Conservation (phyloP, 1,140 invertebrate species). For the Bombus haemorrhoidalis region DNA sequence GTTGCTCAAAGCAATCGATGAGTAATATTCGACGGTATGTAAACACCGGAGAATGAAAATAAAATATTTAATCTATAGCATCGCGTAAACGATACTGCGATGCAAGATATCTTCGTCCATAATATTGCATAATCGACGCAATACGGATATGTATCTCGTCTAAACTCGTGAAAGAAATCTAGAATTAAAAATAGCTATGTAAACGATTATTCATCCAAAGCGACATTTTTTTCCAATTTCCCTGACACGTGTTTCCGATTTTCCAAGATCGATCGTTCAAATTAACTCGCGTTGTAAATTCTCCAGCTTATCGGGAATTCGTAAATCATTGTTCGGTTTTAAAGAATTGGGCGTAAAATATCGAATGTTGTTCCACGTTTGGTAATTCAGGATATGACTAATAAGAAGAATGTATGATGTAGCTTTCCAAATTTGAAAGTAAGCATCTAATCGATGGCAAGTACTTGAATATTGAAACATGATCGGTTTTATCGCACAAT, state of each 20-base stretch:
- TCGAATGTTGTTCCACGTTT: not conserved
- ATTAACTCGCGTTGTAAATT: not conserved
- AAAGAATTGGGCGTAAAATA: not conserved
- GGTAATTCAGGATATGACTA: not conserved
- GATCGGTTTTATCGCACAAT: not conserved
- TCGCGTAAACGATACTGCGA: too few relatives aligned
- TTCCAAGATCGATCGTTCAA: not conserved
- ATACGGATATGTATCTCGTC: too few relatives aligned
- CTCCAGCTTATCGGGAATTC: not conserved
- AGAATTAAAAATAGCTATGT: not conserved
- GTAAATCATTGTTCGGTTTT: slow-evolving; percentile 1
- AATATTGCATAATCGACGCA: too few relatives aligned
- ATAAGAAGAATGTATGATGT: not conserved
- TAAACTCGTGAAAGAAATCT: not conserved
- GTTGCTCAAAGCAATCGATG: too few relatives aligned
- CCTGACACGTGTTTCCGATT: not conserved
- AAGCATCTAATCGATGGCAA: too few relatives aligned
- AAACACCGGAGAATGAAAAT: too few relatives aligned
- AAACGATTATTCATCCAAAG: not conserved
- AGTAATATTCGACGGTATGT: too few relatives aligned
- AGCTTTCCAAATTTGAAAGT: not conserved
- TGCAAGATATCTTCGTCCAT: too few relatives aligned
- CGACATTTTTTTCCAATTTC: not conserved
- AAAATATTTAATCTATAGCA: too few relatives aligned
- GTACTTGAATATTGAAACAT: not conserved